Conservation (phyloP, 2,888 invertebrate species). For the Watsonalla binaria region DNA sequence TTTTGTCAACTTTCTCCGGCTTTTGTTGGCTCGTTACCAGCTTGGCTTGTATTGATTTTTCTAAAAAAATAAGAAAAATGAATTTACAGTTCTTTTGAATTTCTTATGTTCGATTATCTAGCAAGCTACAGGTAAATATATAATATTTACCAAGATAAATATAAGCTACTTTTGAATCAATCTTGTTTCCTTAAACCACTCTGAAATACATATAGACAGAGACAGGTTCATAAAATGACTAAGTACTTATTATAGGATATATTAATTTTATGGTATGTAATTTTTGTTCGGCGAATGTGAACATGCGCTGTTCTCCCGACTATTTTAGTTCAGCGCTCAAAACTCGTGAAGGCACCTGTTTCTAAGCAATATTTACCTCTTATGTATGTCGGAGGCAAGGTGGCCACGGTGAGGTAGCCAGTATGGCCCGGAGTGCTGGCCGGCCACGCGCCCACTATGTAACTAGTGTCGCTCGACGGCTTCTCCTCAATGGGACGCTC, state of each 20-base stretch:
- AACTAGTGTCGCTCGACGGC: constrained; percentile 72
- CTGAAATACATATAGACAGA: too few relatives aligned
- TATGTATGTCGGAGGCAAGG: constrained; percentile 83
- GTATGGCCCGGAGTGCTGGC: constrained; percentile 93
- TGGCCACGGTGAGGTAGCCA: constrained; percentile 96
- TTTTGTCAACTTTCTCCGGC: constrained; percentile 19
- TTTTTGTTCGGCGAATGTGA: not conserved
- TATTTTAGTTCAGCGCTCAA: too few relatives aligned
- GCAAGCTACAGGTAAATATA: too few relatives aligned
- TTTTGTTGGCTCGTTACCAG: constrained; percentile 19
- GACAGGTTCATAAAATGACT: too few relatives aligned
- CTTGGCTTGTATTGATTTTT: constrained; percentile 27
- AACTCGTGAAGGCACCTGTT: too few relatives aligned
- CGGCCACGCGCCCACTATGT: constrained; percentile 85
- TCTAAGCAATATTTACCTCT: constrained; percentile 45
- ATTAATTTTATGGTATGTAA: too few relatives aligned
- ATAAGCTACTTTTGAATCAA: not conserved
- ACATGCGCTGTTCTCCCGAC: too few relatives aligned
- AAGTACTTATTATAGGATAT: too few relatives aligned
- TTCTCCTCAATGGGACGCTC: constrained; percentile 64
- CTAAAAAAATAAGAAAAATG: constrained; percentile 29
- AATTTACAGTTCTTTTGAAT: not conserved
- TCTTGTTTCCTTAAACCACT: not conserved
- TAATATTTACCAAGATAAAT: not conserved
- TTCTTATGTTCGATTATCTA: not conserved